Conservation (phyloP, 2,113 vertebrate species). For the Microtus richardsoni region DNA sequence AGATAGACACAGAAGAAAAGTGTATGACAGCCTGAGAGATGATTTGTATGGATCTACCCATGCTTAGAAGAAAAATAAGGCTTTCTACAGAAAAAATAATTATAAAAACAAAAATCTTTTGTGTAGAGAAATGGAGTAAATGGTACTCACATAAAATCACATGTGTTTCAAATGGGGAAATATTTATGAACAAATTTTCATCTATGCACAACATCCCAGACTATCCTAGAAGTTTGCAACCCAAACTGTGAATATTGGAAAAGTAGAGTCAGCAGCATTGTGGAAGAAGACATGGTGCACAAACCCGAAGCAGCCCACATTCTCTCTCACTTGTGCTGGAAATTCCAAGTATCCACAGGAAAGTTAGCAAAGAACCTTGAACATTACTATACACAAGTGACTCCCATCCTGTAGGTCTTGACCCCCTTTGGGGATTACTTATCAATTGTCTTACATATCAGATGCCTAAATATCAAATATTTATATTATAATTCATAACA, state of each 20-base stretch:
- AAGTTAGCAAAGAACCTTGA: neutral
- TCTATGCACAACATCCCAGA: neutral
- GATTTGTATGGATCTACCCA: neutral
- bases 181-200: neutral
- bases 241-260: neutral
- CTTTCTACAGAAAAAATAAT: conserved; percentile 7
- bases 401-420: neutral
- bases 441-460: too few species aligned
- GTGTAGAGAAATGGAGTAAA: neutral
- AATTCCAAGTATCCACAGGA: neutral
- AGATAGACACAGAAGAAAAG: neutral
- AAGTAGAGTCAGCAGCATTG: neutral
- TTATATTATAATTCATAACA: neutral
- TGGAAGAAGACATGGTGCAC: neutral
- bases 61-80: neutral
- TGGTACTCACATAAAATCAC: neutral
- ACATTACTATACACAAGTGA: neutral
- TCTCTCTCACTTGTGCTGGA: neutral
- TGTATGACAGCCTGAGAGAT: neutral
- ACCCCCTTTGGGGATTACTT: neutral
- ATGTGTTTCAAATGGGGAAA: neutral
- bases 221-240: neutral
- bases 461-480: neutral
- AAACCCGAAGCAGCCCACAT: neutral
- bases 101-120: conserved; percentile 23